Evolutionary conservation across 2,113 vertebrate species (phyloP).

Genomic region (Anarhynchus alexandrinus): DNA sequence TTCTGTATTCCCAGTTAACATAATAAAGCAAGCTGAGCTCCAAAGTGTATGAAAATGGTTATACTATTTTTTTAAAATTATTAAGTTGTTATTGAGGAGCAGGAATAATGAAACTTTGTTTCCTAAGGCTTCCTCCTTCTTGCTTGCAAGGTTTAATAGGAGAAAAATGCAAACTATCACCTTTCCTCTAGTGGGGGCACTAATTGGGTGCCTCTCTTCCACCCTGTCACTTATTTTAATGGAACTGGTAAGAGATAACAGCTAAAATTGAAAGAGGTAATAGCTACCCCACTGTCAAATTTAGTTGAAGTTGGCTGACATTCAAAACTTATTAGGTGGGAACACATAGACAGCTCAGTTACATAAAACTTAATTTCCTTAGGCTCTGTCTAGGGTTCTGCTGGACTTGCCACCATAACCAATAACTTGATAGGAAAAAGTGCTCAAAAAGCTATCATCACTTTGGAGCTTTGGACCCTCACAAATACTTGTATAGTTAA

Average conservation of each 20-base stretch:
- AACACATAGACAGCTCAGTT: not conserved
- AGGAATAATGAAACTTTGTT: not conserved
- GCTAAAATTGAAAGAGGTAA: not conserved
- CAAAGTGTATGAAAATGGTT: not conserved
- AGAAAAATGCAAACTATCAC: not conserved
- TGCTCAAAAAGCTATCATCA: not conserved
- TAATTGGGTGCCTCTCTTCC: not conserved
- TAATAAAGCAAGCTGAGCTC: not conserved
- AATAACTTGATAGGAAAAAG: not conserved
- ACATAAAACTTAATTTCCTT: not conserved
- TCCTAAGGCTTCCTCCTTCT: not conserved
- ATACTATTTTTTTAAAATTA: not conserved
- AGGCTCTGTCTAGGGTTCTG: not conserved
- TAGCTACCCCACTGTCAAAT: slow-evolving; percentile 10
- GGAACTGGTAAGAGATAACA: not conserved
- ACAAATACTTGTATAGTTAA: not conserved
- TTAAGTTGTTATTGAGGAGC: not conserved
- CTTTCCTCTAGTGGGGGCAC: not conserved
- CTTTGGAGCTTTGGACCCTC: not conserved
- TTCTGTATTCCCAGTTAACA: not conserved
- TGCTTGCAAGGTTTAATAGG: fast-evolving
- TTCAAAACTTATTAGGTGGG: slow-evolving; percentile 10
- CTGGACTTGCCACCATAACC: not conserved
- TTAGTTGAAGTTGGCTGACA: slow-evolving; percentile 5
- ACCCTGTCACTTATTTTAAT: slow-evolving; percentile 9